phyloP scores from a whole-genome alignment of 1,140 invertebrate genomes.

The Drosophila tsacasi region DNA sequence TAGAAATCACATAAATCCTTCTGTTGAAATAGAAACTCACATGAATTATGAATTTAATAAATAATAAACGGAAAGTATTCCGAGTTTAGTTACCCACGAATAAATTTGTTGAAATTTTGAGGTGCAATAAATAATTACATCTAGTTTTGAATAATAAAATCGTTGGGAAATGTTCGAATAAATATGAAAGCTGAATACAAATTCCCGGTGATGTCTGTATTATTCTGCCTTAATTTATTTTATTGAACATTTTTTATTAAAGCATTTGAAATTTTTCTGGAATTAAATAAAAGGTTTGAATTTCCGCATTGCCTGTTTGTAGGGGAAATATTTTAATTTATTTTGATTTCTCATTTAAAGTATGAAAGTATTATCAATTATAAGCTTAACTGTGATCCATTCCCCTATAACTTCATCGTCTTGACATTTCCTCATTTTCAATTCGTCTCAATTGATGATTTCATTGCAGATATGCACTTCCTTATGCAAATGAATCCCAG shows the following conservation, averaged over 20 bases:
- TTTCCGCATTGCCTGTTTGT: no score
- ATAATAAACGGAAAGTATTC: constrained; percentile 16
- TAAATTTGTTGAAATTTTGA: constrained; percentile 30
- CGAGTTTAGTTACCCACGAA: constrained; percentile 8
- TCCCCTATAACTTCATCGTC: constrained; percentile 8
- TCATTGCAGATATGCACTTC: constrained; percentile 29
- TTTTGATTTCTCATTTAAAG: neutral
- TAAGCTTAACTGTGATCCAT: neutral
- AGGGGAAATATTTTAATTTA: neutral
- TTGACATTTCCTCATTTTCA: constrained; percentile 22
- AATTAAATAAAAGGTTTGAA: neutral
- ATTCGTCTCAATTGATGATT: constrained; percentile 34
- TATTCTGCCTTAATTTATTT: neutral
- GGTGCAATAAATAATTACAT: constrained; percentile 40
- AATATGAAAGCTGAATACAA: constrained; percentile 13
- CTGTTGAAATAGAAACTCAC: constrained; percentile 16
- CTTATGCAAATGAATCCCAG: constrained; percentile 47
- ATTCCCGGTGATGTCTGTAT: neutral
- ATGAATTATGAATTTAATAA: constrained; percentile 62
- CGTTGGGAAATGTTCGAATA: neutral
- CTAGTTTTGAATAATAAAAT: constrained; percentile 24
- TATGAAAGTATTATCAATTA: neutral
- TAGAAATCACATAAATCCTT: constrained; percentile 69
- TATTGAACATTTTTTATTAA: neutral
- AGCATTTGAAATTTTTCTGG: neutral